Evolutionary conservation across 2,888 invertebrate species (phyloP), one percentile per base, ranked within the genome.

Genomic region (Dryadula phaetusa): DNA sequence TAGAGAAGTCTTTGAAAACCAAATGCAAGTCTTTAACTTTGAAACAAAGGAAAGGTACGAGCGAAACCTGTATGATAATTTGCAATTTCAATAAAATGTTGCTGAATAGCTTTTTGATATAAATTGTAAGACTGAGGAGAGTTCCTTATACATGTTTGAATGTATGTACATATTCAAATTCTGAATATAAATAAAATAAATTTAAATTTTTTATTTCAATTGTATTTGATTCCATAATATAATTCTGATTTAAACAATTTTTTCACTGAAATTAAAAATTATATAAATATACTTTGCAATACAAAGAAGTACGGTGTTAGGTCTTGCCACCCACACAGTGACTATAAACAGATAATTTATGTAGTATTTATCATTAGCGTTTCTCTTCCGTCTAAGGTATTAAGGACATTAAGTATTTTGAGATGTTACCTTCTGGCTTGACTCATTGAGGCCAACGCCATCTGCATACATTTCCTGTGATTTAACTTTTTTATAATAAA

Each of bases 1-100:
- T 25, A 44, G 32, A 60, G 60, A 65, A 53, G 46, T 54, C 47
- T 44, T 60, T 44, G 60, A 42, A 32, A 72, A 70, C 68, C 73
- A 70, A 73, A 73, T 73, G 70, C 67, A 66, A 40, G 61, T 69
- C 65, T 67, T 66, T 69, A 62, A 68, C 68, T 66, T 62, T 65
- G 65, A 69, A 68, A 70, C 60, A 68, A 68, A 65, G 40, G 66
- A 70, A 52, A 63, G 34, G 61, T 40, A 10, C 53, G 65, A 37
- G 37, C 37, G 37, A 52, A 54, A 22, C 42, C n/a, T 52, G 47
- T 69, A 73, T 73, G 72, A 73, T 72, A 73, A 73, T 72, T 73
- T 73, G 46, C 70, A 73, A 72, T 72, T 70, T 68, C 65, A 64
- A 67, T 65, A 66, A 68, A 68, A 64, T 67, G n/a, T 56, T 56